Percentiles rank a stretch among this genome's conserved stretches.
Conservation (phyloP, 2,888 invertebrate genomes). For the Eutolmus rufibarbis region DNA sequence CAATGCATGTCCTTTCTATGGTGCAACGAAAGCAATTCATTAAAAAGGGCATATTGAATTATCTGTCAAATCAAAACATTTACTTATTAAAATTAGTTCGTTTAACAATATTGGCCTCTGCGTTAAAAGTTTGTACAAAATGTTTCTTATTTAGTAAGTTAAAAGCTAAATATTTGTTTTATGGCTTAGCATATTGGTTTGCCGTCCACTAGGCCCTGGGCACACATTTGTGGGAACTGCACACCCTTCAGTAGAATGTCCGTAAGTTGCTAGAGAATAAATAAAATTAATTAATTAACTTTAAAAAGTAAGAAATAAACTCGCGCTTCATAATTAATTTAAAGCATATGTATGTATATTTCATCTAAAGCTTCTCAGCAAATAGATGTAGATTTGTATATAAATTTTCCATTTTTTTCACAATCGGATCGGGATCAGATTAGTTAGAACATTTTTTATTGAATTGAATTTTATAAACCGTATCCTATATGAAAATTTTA, state of each 20-base stretch:
- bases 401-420: too few species aligned
- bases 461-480: too few species aligned
- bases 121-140: not conserved
- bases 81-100: not conserved
- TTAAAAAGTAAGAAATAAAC: not conserved
- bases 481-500: too few species aligned
- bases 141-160: not conserved
- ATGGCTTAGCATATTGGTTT: slow-evolving; percentile 62
- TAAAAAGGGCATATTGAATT: not conserved
- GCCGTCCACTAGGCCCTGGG: slow-evolving; percentile 73
- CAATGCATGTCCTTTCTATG: too few species aligned
- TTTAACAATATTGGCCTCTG: not conserved
- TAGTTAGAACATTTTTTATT: too few species aligned
- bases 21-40: too few species aligned
- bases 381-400: too few species aligned
- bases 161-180: not conserved
- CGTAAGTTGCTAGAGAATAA: slow-evolving; percentile 71
- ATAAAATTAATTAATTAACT: slow-evolving; percentile 43
- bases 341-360: not conserved
- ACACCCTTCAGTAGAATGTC: slow-evolving; percentile 72
- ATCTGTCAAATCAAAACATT: not conserved
- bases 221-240: slow-evolving; percentile 77
- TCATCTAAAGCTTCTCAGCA: too few species aligned
- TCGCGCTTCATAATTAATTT: not conserved
- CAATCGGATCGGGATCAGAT: too few species aligned